Percentiles rank a stretch among this genome's conserved stretches.
Evolutionary conservation across 2,888 invertebrate genomes (phyloP).

Genomic region (Crocallis elinguaria): DNA sequence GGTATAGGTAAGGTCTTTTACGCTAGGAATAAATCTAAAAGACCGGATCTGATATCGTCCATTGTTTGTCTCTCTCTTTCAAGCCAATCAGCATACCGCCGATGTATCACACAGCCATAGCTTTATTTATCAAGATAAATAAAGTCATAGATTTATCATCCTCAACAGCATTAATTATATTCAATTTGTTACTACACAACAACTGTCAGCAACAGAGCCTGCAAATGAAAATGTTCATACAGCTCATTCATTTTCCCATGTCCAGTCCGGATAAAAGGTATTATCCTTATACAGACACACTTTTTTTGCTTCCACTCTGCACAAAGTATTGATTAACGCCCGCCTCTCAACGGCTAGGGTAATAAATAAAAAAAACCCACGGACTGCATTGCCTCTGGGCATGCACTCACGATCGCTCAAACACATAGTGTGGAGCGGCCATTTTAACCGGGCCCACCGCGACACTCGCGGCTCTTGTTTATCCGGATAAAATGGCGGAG

Average conservation of each 20-base stretch:
- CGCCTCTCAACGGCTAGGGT: conserved; percentile 58
- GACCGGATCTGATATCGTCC: no score
- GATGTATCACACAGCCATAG: no score
- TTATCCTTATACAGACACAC: conserved; percentile 51
- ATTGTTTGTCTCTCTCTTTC: no score
- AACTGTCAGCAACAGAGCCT: conserved; percentile 24
- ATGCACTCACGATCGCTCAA: conserved; percentile 61
- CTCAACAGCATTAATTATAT: no score
- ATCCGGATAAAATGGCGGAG: conserved; percentile 38
- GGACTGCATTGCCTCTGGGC: conserved; percentile 62
- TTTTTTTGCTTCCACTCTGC: conserved; percentile 50
- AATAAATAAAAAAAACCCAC: conserved; percentile 66
- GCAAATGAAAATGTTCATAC: conserved; percentile 47
- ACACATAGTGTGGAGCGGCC: conserved; percentile 39
- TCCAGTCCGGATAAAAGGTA: conserved; percentile 53
- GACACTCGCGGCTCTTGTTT: conserved; percentile 26
- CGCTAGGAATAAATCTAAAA: no score
- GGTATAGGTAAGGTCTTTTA: no score
- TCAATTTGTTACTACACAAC: conserved; percentile 14
- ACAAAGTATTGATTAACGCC: conserved; percentile 70
- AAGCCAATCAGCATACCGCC: no score
- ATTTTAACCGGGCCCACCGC: conserved; percentile 37
- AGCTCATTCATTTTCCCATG: conserved; percentile 45
- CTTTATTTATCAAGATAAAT: no score
- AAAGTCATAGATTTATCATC: no score